Conservation (phyloP, 2,888 invertebrate genomes). For the Yponomeuta evonymella region DNA sequence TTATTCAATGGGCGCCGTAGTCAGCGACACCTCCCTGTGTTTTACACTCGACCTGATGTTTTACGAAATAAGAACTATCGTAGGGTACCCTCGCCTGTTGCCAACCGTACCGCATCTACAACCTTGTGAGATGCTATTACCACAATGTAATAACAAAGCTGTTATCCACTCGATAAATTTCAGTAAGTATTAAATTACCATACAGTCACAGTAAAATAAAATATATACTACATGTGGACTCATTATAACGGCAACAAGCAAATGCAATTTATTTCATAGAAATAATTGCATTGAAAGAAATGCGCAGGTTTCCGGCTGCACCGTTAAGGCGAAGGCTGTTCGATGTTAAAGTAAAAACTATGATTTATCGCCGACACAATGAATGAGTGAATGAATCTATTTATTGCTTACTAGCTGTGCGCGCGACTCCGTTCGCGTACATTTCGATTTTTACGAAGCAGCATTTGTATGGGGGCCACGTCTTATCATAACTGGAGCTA, state of each 20-base stretch:
- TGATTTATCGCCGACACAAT: no score
- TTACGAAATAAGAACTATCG: no score
- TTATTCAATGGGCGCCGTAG: no score
- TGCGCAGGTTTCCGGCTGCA: slow-evolving; percentile 10
- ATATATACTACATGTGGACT: slow-evolving; percentile 4
- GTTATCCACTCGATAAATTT: slow-evolving; percentile 5
- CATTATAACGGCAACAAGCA: slow-evolving; percentile 13
- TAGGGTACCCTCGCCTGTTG: background rate
- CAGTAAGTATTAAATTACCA: background rate
- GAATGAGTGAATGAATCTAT: no score
- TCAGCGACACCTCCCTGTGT: no score
- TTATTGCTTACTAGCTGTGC: no score
- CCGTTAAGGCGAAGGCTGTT: slow-evolving; percentile 9
- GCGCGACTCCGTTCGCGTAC: no score
- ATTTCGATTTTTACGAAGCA: no score
- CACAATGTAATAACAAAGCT: background rate
- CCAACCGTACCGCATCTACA: background rate
- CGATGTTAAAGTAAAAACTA: background rate
- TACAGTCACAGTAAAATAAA: slow-evolving; percentile 8
- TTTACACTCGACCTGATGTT: no score
- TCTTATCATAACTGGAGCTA: no score
- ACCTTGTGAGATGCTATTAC: background rate
- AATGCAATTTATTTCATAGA: slow-evolving; percentile 14
- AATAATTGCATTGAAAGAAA: slow-evolving; percentile 7
- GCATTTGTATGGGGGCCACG: no score